Percentiles rank a stretch among this genome's conserved stretches.
phyloP scores from a whole-genome alignment of 2,113 vertebrate species.

The Tamias sibiricus region DNA sequence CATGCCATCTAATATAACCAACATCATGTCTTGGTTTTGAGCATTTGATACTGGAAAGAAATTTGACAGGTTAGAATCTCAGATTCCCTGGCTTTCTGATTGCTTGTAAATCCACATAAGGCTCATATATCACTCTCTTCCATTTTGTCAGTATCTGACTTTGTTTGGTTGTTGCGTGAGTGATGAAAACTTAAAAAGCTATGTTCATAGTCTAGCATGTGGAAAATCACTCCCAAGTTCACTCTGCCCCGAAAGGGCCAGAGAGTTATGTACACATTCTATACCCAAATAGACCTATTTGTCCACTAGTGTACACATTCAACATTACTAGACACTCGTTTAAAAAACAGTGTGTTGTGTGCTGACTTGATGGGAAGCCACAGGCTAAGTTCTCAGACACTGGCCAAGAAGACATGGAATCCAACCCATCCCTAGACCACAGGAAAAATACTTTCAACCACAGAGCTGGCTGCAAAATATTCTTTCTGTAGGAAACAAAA shows the following conservation, averaged over 20 bases:
- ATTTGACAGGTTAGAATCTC: slow-evolving; percentile 70
- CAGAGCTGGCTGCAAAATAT: slow-evolving; percentile 82
- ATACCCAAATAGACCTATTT: slow-evolving; percentile 34
- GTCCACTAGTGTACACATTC: background rate
- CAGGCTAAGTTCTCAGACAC: slow-evolving; percentile 75
- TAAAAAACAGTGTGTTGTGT: slow-evolving; percentile 60
- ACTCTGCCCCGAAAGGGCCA: background rate
- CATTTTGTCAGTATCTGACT: slow-evolving; percentile 63
- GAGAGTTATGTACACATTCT: background rate
- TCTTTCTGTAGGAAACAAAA: slow-evolving; percentile 82
- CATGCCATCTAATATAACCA: slow-evolving; percentile 55
- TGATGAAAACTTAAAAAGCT: slow-evolving; percentile 73
- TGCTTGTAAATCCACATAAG: slow-evolving; percentile 70
- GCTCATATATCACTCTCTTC: slow-evolving; percentile 54
- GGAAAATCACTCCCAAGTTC: slow-evolving; percentile 70
- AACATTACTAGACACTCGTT: slow-evolving; percentile 46
- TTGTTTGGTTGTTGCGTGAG: slow-evolving; percentile 70
- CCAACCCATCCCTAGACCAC: slow-evolving; percentile 79
- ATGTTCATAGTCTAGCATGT: slow-evolving; percentile 71
- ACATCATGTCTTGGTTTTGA: slow-evolving; percentile 35
- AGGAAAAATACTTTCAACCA: slow-evolving; percentile 84
- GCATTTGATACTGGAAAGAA: slow-evolving; percentile 67
- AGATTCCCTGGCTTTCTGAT: slow-evolving; percentile 67
- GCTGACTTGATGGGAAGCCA: slow-evolving; percentile 76
- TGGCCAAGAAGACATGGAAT: slow-evolving; percentile 77